Base-by-base conservation (phyloP, 2,113 vertebrate species). In the Notothenia coriiceps region DNA sequence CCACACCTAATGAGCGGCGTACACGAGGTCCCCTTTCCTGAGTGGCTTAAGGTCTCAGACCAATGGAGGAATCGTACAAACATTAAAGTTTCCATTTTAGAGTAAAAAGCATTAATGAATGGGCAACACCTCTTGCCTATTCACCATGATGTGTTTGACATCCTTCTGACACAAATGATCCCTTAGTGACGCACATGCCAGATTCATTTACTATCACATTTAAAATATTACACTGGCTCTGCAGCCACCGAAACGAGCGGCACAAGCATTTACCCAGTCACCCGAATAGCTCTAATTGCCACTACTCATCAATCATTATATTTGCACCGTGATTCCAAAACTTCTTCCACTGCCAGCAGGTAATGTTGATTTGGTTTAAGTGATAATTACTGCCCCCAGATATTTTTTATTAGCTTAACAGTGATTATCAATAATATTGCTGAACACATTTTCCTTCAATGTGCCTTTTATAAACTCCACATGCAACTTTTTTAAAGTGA, bases 291-390 rank as follows among this genome's bases (percentile, higher is more conserved):
- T 83, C 56, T 14, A 25, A 66, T 75, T 49, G 17, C 3, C 0
- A 74, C n/a, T 64, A n/a, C 57, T 78, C 70, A 84, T 83, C 65
- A 70, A 51, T 76, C 72, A 57, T 79, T 55, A 60, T 17, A 74
- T 66, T 20, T 61, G 50, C 65, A 18, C 9, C 0, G 9, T 68
- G 49, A 82, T 76, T 60, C 81, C 73, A 82, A 71, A 63, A 18
- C 29, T 35, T 80, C 50, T 73, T 56, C 62, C 61, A 15, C 22
- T 25, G 49, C 80, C 76, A 89, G 73, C 70, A 86, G 80, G 80
- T 66, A 52, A 82, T 61, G 67, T 57, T 85, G 35, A 40, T 40
- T 40, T 6, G 5, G 5, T 83, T 59, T 75, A 69, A 44, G 51
- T 67, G 57, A 66, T 82, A 72, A 78, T 86, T 75, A 49, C 49